Evolutionary conservation across 1,140 invertebrate genomes (phyloP), one percentile per base, ranked within the genome.

Genomic region (Battus philenor): DNA sequence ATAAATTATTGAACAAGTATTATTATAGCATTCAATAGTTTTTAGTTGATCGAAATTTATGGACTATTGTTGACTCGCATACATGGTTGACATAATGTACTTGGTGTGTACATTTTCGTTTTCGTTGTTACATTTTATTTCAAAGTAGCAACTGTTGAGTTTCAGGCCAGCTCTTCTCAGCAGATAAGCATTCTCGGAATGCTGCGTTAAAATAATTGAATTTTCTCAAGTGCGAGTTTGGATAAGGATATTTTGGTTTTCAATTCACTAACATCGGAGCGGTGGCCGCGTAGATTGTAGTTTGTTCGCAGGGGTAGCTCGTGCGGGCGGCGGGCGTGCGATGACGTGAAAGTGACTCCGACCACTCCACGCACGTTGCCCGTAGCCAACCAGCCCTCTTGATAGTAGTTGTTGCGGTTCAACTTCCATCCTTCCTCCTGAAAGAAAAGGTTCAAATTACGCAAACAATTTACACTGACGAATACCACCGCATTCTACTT

Each of bases 321-420:
- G 47, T 92, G 90, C 46, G 91, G 90, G 63, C 93, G 92, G 56
- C 93, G 92, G 81, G 93, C 96, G 81, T 97, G 95, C 41, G 94
- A 95, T 11, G 96, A 95, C 16, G 97, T 98, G 86, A 97, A 98
- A 20, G 97, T 98, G 18, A 98, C 96, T 44, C 97, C 97, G 44
- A 98, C 96, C 51, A 98, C 93, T 11, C 97, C 96, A 51, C 96
- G 91, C 32, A 95, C 91, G 85, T 98, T 99, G 53, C 97, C 97
- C 24, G 95, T 97, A 32, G 97, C 96, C 68, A 99, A 85, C 97
- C 97, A 99, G n/a, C 97, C 97, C 84, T 98, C 97, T 87, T 98
- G 95, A 74, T 98, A 98, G 79, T 98, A 98, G 88, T 97, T 97
- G 59, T 94, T 93, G 51, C 96, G 90, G 84, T 97, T 97, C 53